phyloP scores from a whole-genome alignment of 2,888 invertebrate genomes.

The Caenorhabditis sp. region DNA sequence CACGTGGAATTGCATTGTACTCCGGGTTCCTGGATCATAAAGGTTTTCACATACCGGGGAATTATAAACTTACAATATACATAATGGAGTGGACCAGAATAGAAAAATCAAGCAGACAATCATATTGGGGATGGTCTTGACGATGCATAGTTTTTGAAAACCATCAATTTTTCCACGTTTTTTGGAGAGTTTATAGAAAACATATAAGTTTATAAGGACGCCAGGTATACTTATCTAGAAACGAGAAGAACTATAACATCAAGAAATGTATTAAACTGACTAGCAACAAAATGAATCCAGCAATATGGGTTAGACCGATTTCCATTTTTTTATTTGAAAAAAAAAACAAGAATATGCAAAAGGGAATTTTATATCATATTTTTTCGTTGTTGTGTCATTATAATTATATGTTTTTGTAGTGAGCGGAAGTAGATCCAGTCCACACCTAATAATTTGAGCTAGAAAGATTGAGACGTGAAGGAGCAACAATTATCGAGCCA shows the following conservation, averaged over 20 bases:
- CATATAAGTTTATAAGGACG: slow-evolving; percentile 18
- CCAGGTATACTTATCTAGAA: slow-evolving; percentile 32
- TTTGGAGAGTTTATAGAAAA: slow-evolving; percentile 11
- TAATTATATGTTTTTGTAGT: too few relatives aligned
- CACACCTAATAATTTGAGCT: not conserved
- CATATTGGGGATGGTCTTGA: slow-evolving; percentile 26
- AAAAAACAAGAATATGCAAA: too few relatives aligned
- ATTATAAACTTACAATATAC: too few relatives aligned
- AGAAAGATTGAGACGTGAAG: not conserved
- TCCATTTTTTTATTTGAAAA: too few relatives aligned
- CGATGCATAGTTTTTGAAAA: slow-evolving; percentile 31
- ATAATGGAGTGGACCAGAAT: slow-evolving; percentile 30
- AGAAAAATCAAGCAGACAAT: slow-evolving; percentile 33
- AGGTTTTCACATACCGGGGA: too few relatives aligned
- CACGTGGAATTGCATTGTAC: too few relatives aligned
- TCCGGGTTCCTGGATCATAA: too few relatives aligned
- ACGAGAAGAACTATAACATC: not conserved
- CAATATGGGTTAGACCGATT: too few relatives aligned
- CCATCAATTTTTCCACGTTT: slow-evolving; percentile 17
- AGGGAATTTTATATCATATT: too few relatives aligned
- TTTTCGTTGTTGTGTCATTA: too few relatives aligned
- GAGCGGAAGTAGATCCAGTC: too few relatives aligned
- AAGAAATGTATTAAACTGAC: not conserved
- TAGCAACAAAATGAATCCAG: not conserved
- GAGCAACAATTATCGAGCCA: not conserved